Percentiles rank a stretch among this genome's conserved stretches.
Conservation (phyloP, 2,113 vertebrate genomes). For the Paracanthobrama guichenoti region DNA sequence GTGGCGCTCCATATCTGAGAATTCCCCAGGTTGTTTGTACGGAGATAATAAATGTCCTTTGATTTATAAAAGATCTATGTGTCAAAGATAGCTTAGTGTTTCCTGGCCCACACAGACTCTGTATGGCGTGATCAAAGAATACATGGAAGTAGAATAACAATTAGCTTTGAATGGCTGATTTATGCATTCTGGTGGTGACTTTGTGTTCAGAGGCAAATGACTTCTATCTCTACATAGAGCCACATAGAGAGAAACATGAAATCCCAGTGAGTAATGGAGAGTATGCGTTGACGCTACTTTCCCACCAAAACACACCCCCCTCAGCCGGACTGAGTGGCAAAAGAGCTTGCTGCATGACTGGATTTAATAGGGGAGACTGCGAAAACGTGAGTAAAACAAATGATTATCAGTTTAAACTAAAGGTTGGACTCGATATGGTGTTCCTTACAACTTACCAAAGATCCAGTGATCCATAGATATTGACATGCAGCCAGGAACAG, state of each 20-base stretch:
- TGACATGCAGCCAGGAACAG: too few species aligned
- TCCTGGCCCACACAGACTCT: slow-evolving; percentile 12
- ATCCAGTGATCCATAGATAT: too few species aligned
- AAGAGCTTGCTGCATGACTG: too few species aligned
- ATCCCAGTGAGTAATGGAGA: background rate
- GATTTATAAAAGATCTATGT: slow-evolving; percentile 34
- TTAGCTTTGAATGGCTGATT: slow-evolving; percentile 30
- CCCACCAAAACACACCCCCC: too few species aligned
- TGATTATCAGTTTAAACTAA: too few species aligned
- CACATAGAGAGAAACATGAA: background rate
- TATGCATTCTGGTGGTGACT: background rate
- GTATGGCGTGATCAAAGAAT: slow-evolving; percentile 14
- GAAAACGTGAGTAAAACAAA: too few species aligned
- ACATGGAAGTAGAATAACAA: slow-evolving; percentile 28
- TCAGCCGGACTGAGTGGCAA: too few species aligned
- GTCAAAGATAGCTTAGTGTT: slow-evolving; percentile 26
- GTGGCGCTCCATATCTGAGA: slow-evolving; percentile 20
- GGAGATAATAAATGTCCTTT: slow-evolving; percentile 39
- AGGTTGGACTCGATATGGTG: too few species aligned
- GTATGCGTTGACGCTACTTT: too few species aligned
- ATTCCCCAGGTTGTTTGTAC: slow-evolving; percentile 20
- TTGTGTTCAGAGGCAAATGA: slow-evolving; percentile 11
- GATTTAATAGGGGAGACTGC: too few species aligned
- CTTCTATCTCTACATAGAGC: background rate
- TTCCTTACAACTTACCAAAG: too few species aligned